Conservation (phyloP, 2,888 invertebrate genomes). For the Caenorhabditis drosophilae region DNA sequence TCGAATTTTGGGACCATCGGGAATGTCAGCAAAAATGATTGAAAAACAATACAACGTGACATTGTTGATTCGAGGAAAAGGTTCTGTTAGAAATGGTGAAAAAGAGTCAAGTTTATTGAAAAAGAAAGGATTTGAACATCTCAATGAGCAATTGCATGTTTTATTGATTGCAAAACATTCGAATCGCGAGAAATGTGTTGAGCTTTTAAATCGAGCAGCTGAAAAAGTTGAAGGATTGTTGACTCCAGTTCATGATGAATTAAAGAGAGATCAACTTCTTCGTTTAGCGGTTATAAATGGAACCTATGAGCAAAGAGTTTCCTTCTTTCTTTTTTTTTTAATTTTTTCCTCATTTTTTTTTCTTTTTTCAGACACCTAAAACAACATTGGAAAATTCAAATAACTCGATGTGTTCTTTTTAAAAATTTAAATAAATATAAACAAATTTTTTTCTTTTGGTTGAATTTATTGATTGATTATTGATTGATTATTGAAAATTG, state of each 20-base stretch:
- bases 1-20: constrained; percentile 65
- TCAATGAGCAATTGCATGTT: constrained; percentile 61
- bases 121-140: constrained; percentile 56
- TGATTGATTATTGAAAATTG: constrained; percentile 6
- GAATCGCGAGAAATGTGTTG: constrained; percentile 71
- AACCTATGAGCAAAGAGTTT: constrained; percentile 73
- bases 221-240: constrained; percentile 96
- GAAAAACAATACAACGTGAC: constrained; percentile 51
- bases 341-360: neutral
- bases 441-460: neutral
- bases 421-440: neutral
- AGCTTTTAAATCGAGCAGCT: constrained; percentile 91
- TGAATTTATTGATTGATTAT: no score
- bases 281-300: constrained; percentile 99
- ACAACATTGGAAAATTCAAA: neutral
- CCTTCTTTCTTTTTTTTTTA: neutral
- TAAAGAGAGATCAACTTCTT: constrained; percentile 97
- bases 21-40: constrained; percentile 59
- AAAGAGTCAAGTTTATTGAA: constrained; percentile 46
- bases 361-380: neutral
- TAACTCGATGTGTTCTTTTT: neutral
- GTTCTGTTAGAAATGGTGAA: constrained; percentile 38
- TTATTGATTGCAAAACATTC: constrained; percentile 48
- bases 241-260: constrained; percentile 95
- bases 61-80: constrained; percentile 55